phyloP scores from a whole-genome alignment of 2,888 invertebrate genomes.

The Caenorhabditis sinica region DNA sequence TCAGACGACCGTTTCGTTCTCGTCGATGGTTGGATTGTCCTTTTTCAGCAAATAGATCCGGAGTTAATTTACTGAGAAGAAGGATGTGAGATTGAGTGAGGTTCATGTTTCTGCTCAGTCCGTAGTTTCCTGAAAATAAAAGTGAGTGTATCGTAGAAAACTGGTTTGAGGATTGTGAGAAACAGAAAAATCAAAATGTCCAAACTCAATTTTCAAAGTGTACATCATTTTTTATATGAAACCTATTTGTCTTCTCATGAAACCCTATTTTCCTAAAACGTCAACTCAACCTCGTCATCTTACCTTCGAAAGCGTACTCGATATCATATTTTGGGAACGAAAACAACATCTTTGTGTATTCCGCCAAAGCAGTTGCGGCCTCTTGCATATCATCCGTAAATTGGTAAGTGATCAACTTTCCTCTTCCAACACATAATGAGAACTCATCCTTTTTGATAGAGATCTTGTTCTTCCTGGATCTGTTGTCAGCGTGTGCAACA shows the following conservation, averaged over 20 bases:
- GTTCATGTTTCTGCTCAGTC: constrained; percentile 25
- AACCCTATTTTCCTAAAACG: too few relatives aligned
- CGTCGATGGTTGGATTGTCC: not conserved
- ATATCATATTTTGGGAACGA: constrained; percentile 14
- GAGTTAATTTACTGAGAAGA: constrained; percentile 33
- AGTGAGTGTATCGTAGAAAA: too few relatives aligned
- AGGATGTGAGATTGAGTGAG: constrained; percentile 26
- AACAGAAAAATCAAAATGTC: too few relatives aligned
- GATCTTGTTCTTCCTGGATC: constrained; percentile 17
- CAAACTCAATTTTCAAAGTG: too few relatives aligned
- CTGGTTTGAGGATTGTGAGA: not conserved
- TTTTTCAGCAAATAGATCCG: constrained; percentile 36
- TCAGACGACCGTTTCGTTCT: constrained; percentile 23
- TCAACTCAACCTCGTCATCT: too few relatives aligned
- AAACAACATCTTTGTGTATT: constrained; percentile 32
- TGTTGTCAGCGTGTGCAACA: constrained; percentile 19
- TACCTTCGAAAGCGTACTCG: constrained; percentile 46
- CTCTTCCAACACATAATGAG: constrained; percentile 25
- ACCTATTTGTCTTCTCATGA: too few relatives aligned
- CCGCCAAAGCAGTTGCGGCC: constrained; percentile 30
- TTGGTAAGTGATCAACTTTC: not conserved
- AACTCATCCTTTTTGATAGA: constrained; percentile 34
- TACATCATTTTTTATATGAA: too few relatives aligned
- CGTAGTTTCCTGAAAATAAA: constrained; percentile 40
- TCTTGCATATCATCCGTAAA: constrained; percentile 40